Evolutionary conservation across 2,888 invertebrate species (phyloP).

Genomic region (Caenorhabditis parvicauda): DNA sequence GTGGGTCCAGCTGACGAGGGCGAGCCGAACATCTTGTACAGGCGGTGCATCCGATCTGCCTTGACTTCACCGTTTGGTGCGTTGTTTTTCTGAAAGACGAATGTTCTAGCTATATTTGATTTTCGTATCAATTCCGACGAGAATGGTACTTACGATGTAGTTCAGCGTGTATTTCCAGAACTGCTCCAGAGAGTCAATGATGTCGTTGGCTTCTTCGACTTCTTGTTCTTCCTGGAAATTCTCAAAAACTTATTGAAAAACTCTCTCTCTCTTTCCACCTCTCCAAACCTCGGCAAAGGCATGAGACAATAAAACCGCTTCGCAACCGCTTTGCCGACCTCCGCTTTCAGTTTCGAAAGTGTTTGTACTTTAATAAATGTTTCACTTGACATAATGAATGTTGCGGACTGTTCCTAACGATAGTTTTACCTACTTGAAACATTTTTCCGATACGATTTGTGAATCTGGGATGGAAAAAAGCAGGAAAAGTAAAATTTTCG

Average conservation of each 20-base stretch:
- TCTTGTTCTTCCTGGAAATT: slow-evolving; percentile 22
- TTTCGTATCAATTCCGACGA: not conserved
- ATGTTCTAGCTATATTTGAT: not conserved
- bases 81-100: slow-evolving; percentile 29
- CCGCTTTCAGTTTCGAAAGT: no score
- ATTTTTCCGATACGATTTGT: no score
- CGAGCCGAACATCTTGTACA: slow-evolving; percentile 52
- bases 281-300: no score
- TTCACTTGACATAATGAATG: no score
- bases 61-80: slow-evolving; percentile 42
- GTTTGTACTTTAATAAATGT: no score
- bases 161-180: slow-evolving; percentile 58
- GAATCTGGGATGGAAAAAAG: no score
- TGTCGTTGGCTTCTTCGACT: slow-evolving; percentile 27
- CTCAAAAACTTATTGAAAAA: not conserved
- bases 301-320: no score
- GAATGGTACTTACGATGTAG: slow-evolving; percentile 31
- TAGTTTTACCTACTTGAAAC: no score
- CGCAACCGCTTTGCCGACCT: no score
- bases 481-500: no score
- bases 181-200: slow-evolving; percentile 52
- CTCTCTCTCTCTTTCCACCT: not conserved
- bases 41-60: slow-evolving; percentile 46
- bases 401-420: no score
- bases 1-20: slow-evolving; percentile 39